phyloP scores from a whole-genome alignment of 2,888 invertebrate species.

The Gerris lacustris region DNA sequence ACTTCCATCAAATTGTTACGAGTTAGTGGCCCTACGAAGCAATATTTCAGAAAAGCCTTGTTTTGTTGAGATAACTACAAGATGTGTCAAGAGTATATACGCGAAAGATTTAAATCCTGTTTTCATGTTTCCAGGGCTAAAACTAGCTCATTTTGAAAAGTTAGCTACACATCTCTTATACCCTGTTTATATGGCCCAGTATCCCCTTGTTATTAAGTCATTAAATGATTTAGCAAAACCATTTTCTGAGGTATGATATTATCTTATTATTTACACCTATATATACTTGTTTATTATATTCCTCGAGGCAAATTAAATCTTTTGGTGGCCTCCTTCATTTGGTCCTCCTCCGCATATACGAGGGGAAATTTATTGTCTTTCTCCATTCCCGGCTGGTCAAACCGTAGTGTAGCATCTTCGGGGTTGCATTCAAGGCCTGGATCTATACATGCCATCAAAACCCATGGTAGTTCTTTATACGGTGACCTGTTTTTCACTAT shows the following conservation, averaged over 20 bases:
- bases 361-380: too few species aligned
- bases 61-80: background rate
- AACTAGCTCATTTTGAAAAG: background rate
- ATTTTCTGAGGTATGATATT: background rate
- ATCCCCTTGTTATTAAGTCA: background rate
- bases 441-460: too few species aligned
- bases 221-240: background rate
- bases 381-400: too few species aligned
- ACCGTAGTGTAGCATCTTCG: too few species aligned
- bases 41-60: background rate
- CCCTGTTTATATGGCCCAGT: background rate
- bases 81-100: background rate
- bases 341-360: too few species aligned
- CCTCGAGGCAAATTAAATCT: too few species aligned
- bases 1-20: background rate
- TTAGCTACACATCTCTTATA: background rate
- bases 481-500: too few species aligned
- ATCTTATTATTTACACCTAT: too few species aligned
- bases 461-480: too few species aligned
- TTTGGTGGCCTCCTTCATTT: too few species aligned
- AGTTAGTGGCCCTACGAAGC: background rate
- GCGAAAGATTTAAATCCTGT: background rate
- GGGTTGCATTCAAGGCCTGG: too few species aligned
- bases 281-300: too few species aligned
- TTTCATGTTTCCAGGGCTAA: background rate